Evolutionary conservation across 2,888 invertebrate species (phyloP), one percentile per base, ranked within the genome.

Genomic region (Cantharis nigra): DNA sequence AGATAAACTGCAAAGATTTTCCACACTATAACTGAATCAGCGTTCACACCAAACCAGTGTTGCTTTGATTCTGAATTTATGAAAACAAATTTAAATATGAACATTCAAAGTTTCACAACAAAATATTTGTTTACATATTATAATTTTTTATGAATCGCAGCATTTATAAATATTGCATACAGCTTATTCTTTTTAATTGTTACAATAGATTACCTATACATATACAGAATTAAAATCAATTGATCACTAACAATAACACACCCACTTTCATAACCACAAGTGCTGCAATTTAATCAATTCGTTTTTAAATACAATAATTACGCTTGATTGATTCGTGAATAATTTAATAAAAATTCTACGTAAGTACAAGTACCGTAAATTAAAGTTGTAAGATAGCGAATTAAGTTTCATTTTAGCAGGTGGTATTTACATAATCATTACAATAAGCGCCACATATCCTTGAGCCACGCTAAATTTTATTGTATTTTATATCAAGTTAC

Each of bases 241-340:
- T 67, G 65, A 67, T 67, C 65, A 67, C 23, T 67, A 49, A 67
- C 65, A 67, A 67, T 23, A 67, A 26, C 65, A 26, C 65, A 26
- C 65, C 65, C 65, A 67, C 65, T 67, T 67, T 67, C 65, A 67
- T 67, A 67, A 67, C 65, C 23, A 67, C 65, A 67, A 20, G 65
- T 26, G n/a, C 28, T 49, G 70, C 70, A 75, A 64, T 75, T 75
- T 75, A 75, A 70, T 71, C 70, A 49, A 75, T 70, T 26, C 20
- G 70, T 70, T 75, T 70, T 75, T 70, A 26, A 75, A 75, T n/a
- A 49, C 65, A 71, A 71, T 65, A 65, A 75, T 75, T 67, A 69
- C 75, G 70, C 75, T 71, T 75, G 75, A 75, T 75, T 49, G 75
- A 75, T 75, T 74, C 75, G 64, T 70, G 70, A 63, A 23, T 71